These are phyloP conservation scores for Argyresthia goedartella DNA, from an alignment of 2,888 invertebrate genomes.

Conservation along the genomic window DNA sequence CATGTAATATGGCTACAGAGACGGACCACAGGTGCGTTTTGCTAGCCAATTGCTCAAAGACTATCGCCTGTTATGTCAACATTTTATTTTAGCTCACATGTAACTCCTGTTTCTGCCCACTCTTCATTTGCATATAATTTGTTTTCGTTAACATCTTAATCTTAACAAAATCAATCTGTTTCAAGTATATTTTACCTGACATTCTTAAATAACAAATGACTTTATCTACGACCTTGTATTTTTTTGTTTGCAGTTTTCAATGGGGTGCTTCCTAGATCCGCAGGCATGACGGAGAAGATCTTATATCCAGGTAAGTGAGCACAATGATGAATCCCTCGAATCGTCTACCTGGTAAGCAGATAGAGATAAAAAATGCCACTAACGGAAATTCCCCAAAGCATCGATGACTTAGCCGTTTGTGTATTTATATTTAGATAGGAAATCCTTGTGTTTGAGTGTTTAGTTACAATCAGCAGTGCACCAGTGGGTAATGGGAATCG, in stretches of 20 bases:
- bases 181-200: too few species aligned
- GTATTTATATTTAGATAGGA: too few species aligned
- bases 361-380: not conserved
- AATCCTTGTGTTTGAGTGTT: too few species aligned
- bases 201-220: too few species aligned
- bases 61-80: slow-evolving; percentile 13
- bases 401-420: not conserved
- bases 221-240: not conserved
- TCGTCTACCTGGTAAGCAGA: not conserved
- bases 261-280: slow-evolving; percentile 67
- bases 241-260: slow-evolving; percentile 64
- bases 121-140: too few species aligned
- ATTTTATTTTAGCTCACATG: not conserved
- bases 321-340: not conserved
- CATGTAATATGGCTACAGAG: not conserved
- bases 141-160: too few species aligned
- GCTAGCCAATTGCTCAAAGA: slow-evolving; percentile 18
- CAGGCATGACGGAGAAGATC: slow-evolving; percentile 87
- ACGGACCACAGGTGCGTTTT: slow-evolving; percentile 12
- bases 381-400: slow-evolving; percentile 4
- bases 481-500: too few species aligned
- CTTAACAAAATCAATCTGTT: too few species aligned
- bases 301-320: slow-evolving; percentile 82
- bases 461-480: too few species aligned
- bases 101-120: too few species aligned